Conservation (phyloP, 37 sponge, comb jelly and placozoan species). For the Ephydatia muelleri region DNA sequence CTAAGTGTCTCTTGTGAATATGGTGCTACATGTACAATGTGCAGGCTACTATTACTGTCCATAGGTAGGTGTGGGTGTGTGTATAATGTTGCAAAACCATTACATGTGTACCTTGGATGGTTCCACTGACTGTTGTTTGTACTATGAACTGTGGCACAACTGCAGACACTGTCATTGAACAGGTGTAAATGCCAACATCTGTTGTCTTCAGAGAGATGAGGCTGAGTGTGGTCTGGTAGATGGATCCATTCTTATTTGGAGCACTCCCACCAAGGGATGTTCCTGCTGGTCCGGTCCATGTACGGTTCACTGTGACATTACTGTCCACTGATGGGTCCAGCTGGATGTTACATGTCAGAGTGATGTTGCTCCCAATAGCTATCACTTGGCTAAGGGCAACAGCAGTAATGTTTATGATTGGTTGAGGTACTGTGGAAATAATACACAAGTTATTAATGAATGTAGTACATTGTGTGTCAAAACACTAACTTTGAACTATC, state of each 20-base stretch:
- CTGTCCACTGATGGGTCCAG: slow-evolving; percentile 32
- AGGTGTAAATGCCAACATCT: neutral
- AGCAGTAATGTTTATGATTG: neutral
- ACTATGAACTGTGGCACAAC: neutral
- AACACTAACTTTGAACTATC: slow-evolving; percentile 33
- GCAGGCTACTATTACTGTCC: too few relatives aligned
- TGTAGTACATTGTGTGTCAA: neutral
- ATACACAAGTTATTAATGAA: neutral
- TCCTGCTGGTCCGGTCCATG: slow-evolving; percentile 4
- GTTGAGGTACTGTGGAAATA: slow-evolving; percentile 18
- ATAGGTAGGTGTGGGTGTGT: too few relatives aligned
- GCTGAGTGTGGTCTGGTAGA: neutral
- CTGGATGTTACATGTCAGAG: neutral
- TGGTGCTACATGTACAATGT: too few relatives aligned
- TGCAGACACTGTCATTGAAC: neutral
- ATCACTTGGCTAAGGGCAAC: neutral
- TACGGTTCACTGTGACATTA: slow-evolving; percentile 9
- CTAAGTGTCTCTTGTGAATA: too few relatives aligned
- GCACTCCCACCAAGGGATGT: neutral
- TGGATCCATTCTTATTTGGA: neutral
- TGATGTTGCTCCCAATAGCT: slow-evolving; percentile 11
- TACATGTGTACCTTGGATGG: neutral
- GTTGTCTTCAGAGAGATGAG: neutral
- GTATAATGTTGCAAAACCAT: too few relatives aligned
- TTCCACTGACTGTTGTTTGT: neutral